phyloP scores from a whole-genome alignment of 2,797 vertebrate genomes.

The Myiotriccus ornatus region DNA sequence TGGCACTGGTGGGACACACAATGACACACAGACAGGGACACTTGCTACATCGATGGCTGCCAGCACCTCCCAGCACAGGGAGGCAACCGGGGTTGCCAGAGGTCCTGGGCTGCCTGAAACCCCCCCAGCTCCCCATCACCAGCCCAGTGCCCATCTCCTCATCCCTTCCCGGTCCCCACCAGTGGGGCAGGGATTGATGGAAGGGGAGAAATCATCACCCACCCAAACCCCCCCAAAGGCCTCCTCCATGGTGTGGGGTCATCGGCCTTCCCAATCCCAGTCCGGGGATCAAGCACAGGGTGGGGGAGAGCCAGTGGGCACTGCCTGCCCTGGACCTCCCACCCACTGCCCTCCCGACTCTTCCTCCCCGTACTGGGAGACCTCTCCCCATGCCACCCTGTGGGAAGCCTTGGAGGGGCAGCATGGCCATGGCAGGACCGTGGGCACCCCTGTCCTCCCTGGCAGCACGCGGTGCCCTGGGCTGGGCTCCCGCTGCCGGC shows the following conservation, averaged over 20 bases:
- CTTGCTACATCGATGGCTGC: constrained; percentile 64
- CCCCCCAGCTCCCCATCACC: neutral
- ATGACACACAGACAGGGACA: constrained; percentile 23
- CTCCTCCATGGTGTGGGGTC: neutral
- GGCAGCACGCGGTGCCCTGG: neutral
- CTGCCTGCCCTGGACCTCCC: neutral
- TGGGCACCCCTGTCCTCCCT: neutral
- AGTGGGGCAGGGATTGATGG: fast-evolving
- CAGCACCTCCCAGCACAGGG: neutral
- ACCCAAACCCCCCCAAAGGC: neutral
- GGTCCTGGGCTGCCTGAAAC: neutral
- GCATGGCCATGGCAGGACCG: neutral
- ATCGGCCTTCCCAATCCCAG: neutral
- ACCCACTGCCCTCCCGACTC: neutral
- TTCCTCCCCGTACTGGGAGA: neutral
- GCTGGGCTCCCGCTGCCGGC: neutral
- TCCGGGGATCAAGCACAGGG: fast-evolving
- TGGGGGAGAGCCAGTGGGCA: neutral
- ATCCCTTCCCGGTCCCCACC: neutral
- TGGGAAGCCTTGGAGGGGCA: neutral
- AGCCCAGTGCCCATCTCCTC: neutral
- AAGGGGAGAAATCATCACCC: neutral
- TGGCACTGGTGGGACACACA: neutral
- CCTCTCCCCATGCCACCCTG: neutral
- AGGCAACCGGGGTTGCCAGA: neutral